Evolutionary conservation across 2,113 vertebrate species (phyloP), one percentile per base, ranked within the genome.

Genomic region (Polypterus bichir): DNA sequence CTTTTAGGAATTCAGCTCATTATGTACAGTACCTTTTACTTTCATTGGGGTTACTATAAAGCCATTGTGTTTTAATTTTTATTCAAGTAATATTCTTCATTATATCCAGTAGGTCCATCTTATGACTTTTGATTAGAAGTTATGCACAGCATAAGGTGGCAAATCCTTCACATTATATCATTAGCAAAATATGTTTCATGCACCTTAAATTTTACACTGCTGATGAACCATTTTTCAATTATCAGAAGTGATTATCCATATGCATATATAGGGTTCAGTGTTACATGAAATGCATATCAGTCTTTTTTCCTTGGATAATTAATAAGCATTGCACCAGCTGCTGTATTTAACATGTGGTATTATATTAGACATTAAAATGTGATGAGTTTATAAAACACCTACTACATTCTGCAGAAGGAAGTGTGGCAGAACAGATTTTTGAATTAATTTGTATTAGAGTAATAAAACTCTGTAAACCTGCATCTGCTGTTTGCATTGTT

Each of bases 321-420:
- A 57, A 7, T 6, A 57, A 44, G 9, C 56, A 57, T 44, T 44
- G 27, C 56, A 44, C 56, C 56, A 44, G 56, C 27, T 57, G 56
- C 46, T 57, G 56, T 9, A 7, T 57, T 57, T 57, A 11, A 7
- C 27, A 57, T 57, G 56, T 27, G 56, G 5, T 57, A 27, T 27
- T 57, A 57, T 57, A 57, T 44, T 44, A 57, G 56, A 7, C 27
- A 6, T 6, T 57, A 57, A 57, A 57, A 57, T 57, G 4, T 57
- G 56, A 57, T 57, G 56, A 57, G 56, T 57, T 57, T 57, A 57
- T 57, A 57, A 57, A 57, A 57, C 56, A 57, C 9, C 56, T 57
- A 57, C 56, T 57, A 57, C 44, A 57, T 57, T 2, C 54, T 55
- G 54, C 56, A 44, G 27, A 45, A 57, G 44, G 27, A 57, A 57